Evolutionary conservation across 2,113 vertebrate genomes (phyloP).

Genomic region (Calidris pugnax): DNA sequence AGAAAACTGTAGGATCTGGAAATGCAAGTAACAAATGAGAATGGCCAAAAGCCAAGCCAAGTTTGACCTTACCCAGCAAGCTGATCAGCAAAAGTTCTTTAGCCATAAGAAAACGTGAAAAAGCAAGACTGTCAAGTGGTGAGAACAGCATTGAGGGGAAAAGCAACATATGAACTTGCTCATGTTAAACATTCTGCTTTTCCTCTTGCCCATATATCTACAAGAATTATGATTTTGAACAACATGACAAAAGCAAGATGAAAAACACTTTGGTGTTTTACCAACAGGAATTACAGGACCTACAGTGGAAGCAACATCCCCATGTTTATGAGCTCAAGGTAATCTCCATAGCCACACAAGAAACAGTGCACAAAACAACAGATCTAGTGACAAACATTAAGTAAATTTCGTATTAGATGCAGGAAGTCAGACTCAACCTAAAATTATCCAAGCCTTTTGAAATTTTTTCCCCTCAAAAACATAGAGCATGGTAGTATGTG

Average conservation of each 20-base stretch:
- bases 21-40: background rate
- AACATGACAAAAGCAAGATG: background rate
- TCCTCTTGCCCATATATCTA: background rate
- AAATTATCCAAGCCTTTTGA: background rate
- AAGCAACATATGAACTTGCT: background rate
- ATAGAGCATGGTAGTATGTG: rapidly evolving
- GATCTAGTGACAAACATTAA: background rate
- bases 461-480: background rate
- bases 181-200: background rate
- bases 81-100: background rate
- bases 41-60: background rate
- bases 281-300: background rate
- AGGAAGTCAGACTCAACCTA: background rate
- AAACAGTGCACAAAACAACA: background rate
- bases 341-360: background rate
- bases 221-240: background rate
- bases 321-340: background rate
- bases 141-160: background rate
- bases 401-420: background rate
- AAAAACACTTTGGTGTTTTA: background rate
- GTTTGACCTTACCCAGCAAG: background rate
- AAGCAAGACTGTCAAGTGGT: background rate
- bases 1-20: background rate
- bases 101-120: background rate
- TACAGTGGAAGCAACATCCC: background rate